A percentile compares a stretch with the other conserved stretches of the same genome.
phyloP scores from a whole-genome alignment of 2,888 invertebrate species.

The Mycalesis mineus region DNA sequence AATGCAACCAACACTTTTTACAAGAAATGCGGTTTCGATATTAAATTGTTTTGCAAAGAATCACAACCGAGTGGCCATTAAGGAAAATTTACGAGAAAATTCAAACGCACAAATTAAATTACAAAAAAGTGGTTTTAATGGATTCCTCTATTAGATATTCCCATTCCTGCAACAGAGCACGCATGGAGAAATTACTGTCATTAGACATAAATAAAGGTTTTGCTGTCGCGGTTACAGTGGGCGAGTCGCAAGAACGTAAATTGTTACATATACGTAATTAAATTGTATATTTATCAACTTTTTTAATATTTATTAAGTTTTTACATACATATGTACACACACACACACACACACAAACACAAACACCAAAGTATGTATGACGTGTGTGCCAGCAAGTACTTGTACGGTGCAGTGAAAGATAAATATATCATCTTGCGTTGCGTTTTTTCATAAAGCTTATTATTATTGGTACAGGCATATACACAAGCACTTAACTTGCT shows the following conservation, averaged over 20 bases:
- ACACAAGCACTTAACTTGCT: too few species aligned
- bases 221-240: constrained; percentile 16
- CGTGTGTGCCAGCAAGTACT: too few species aligned
- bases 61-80: constrained; percentile 2
- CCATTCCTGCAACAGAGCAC: constrained; percentile 36
- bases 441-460: too few species aligned
- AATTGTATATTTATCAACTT: too few species aligned
- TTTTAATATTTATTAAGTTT: too few species aligned
- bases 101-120: constrained; percentile 13
- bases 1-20: too few species aligned
- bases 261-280: background rate
- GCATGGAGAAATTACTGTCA: constrained; percentile 45
- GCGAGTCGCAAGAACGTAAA: constrained; percentile 3
- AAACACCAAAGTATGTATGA: too few species aligned
- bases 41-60: constrained; percentile 8
- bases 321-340: too few species aligned
- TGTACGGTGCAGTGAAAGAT: too few species aligned
- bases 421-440: too few species aligned
- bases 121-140: constrained; percentile 27
- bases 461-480: too few species aligned
- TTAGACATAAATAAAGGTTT: constrained; percentile 37
- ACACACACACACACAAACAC: too few species aligned
- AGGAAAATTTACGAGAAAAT: constrained; percentile 10
- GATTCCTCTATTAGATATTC: constrained; percentile 46
- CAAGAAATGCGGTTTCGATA: background rate